A percentile compares a stretch with the other conserved stretches of the same genome.
Evolutionary conservation across 2,888 invertebrate species (phyloP).

Genomic region (Xestia sexstrigata): DNA sequence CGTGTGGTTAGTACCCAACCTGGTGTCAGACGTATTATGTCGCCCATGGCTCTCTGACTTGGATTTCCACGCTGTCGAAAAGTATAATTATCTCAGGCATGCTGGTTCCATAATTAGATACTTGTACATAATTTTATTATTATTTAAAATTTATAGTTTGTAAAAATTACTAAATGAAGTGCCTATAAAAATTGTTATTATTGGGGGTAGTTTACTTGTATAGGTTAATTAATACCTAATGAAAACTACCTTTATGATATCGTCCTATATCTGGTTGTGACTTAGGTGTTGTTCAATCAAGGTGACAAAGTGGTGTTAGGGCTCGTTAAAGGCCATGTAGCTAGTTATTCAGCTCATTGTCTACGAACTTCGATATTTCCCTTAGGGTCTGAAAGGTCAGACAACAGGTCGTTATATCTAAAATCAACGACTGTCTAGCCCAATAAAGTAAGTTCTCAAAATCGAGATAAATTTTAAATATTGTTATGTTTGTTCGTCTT

Average conservation of each 20-base stretch:
- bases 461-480: neutral
- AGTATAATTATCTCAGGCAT: no score
- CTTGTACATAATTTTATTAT: neutral
- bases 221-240: neutral
- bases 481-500: neutral
- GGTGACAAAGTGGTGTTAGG: conserved; percentile 1
- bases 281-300: neutral
- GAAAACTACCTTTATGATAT: neutral
- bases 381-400: conserved; percentile 30
- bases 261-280: no score
- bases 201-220: no score
- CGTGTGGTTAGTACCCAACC: no score
- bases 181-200: no score
- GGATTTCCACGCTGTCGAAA: no score
- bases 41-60: no score
- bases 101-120: no score
- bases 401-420: neutral
- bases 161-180: no score
- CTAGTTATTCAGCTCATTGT: conserved; percentile 23
- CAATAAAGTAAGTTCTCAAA: conserved; percentile 9
- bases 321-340: conserved; percentile 5
- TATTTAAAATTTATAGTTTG: neutral
- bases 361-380: conserved; percentile 38
- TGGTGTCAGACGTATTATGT: no score
- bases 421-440: conserved; percentile 15